These are phyloP conservation scores for Papilio machaon DNA, from an alignment of 1,140 invertebrate species.

Conservation along the genomic window DNA sequence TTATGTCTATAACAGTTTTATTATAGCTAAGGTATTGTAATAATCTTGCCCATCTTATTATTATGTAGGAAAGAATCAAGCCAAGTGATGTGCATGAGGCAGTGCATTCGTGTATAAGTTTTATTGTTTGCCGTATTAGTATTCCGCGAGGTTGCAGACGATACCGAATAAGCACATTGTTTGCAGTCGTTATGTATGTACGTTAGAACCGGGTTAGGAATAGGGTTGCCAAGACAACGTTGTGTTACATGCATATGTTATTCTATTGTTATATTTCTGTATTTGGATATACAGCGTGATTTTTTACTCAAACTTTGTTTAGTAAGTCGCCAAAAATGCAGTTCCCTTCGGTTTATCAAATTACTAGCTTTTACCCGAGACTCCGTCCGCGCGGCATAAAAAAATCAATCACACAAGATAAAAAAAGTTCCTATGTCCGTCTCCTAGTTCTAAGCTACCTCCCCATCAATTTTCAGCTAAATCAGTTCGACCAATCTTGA, in stretches of 20 bases:
- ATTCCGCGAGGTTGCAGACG: slow-evolving; percentile 18
- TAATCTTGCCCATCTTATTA: neutral
- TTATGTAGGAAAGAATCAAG: slow-evolving; percentile 18
- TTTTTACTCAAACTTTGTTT: too few species aligned
- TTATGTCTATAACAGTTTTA: neutral
- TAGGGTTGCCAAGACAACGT: slow-evolving; percentile 1
- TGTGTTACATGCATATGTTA: neutral
- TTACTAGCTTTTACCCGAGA: too few species aligned
- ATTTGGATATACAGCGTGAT: too few species aligned
- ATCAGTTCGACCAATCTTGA: too few species aligned
- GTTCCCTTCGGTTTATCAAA: too few species aligned
- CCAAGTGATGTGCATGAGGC: neutral
- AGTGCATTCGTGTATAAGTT: slow-evolving; percentile 17
- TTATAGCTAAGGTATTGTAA: neutral
- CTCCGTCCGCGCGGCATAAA: too few species aligned
- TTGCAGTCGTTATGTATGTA: slow-evolving; percentile 15
- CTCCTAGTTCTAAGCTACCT: too few species aligned
- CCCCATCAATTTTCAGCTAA: too few species aligned
- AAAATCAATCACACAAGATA: too few species aligned
- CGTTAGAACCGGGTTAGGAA: slow-evolving; percentile 16
- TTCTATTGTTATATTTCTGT: neutral
- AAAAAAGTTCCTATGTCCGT: too few species aligned
- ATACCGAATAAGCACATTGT: slow-evolving; percentile 34
- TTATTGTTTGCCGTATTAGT: slow-evolving; percentile 24
- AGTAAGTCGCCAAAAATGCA: too few species aligned